These are phyloP conservation scores for Halictus rubicundus DNA, from an alignment of 1,140 invertebrate genomes.

Conservation along the genomic window DNA sequence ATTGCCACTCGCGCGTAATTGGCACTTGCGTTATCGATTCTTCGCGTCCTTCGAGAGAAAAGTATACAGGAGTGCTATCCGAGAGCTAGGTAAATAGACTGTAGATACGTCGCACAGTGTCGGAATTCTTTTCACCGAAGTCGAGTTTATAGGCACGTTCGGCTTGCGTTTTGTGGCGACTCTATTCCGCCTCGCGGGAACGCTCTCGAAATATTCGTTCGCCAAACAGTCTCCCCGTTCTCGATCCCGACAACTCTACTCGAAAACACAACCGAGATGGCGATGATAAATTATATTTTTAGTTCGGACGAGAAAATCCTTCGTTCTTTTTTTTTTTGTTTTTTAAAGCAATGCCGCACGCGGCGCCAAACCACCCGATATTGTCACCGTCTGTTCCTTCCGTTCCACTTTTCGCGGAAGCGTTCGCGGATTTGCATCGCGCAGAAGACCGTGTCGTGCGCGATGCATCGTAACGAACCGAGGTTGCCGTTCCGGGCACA, in stretches of 20 bases:
- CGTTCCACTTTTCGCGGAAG: constrained; percentile 55
- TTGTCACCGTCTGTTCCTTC: constrained; percentile 43
- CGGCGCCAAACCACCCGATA: constrained; percentile 32
- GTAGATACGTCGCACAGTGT: not conserved
- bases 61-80: constrained; percentile 9
- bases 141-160: no score
- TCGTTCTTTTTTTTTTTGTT: not conserved
- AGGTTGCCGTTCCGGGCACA: not conserved
- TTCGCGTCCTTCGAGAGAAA: constrained; percentile 34
- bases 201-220: not conserved
- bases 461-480: constrained; percentile 57
- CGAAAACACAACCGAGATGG: not conserved
- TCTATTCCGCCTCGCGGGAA: not conserved
- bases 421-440: constrained; percentile 51
- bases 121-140: constrained; percentile 35
- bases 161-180: not conserved
- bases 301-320: no score
- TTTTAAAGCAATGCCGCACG: not conserved
- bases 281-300: not conserved
- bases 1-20: constrained; percentile 48
- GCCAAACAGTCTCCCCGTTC: not conserved
- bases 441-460: constrained; percentile 34
- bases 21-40: constrained; percentile 44
- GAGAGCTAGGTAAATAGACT: constrained; percentile 4
- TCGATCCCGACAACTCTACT: no score